Conservation (phyloP, 2,113 vertebrate genomes). For the Atrichornis clamosus region DNA sequence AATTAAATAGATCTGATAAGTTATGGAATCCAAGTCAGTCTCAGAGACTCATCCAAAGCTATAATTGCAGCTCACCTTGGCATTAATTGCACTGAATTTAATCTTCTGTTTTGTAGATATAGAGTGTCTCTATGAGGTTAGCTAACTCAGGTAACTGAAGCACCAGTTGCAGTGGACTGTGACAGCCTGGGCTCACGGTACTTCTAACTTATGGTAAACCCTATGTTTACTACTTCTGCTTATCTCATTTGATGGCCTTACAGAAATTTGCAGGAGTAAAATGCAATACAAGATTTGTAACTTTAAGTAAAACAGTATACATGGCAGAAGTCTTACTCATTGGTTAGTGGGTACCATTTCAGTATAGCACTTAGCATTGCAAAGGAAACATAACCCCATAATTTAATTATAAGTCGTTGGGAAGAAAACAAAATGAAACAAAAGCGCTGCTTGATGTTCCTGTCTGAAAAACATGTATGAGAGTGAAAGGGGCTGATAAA, state of each 20-base stretch:
- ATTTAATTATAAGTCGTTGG: not conserved
- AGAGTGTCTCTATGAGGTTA: not conserved
- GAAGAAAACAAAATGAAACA: not conserved
- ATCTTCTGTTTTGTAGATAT: not conserved
- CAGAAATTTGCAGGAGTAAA: not conserved
- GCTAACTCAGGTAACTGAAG: not conserved
- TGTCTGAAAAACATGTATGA: not conserved
- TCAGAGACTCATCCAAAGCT: not conserved
- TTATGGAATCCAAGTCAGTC: not conserved
- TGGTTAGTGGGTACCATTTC: not conserved
- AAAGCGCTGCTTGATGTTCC: not conserved
- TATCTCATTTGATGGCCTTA: not conserved
- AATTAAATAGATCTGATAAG: not conserved
- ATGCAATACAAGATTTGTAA: rapidly evolving
- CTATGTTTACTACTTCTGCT: not conserved
- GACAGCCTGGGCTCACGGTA: not conserved
- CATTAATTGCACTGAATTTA: not conserved
- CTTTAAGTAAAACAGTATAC: not conserved
- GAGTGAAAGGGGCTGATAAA: not conserved
- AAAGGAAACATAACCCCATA: not conserved
- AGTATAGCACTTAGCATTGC: not conserved
- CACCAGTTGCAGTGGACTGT: not conserved
- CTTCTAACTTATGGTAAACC: not conserved
- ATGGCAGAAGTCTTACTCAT: not conserved
- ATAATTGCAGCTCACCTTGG: not conserved